Evolutionary conservation across 2,888 invertebrate genomes (phyloP), one percentile per base, ranked within the genome.

Genomic region (Aphidius colemani): DNA sequence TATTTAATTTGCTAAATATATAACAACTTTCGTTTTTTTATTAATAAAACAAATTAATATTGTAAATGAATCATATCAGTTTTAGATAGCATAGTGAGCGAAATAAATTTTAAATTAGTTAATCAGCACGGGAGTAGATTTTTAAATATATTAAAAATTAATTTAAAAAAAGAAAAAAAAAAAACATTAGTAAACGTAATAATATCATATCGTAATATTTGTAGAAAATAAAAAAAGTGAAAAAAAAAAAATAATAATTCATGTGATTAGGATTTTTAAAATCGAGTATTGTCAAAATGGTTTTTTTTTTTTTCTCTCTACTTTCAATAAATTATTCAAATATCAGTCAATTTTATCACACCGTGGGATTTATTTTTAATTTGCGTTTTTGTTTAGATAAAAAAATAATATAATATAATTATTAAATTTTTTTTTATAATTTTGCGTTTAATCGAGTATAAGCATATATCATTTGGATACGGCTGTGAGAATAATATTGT

Each of bases 201-300:
- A 7, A 41, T 40, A 44, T n/a, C 7, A 39, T n/a, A 13, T 58
- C 46, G 44, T 48, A 18, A 48, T 30, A 61, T 9, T 9, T 45
- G 45, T 10, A 53, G 39, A 53, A 7, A 39, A 40, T 4, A 9
- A 39, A 11, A 39, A 51, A 59, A 45, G 8, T n/a, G 51, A 45
- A 11, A 50, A n/a, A 44, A 53, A 53, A 13, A 55, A n/a, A 55
- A 57, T 64, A 61, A 11, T 48, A 48, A 64, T 69, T 59, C 61
- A 59, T 58, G 48, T 63, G 63, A 63, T 53, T 69, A 69, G 64
- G 67, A 69, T 66, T 65, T 64, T 59, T 57, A 51, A 62, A 69
- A 67, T 67, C 66, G 67, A 69, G 67, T 70, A 70, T 70, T 69
- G 70, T 69, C 67, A 64, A 63, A 66, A 69, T 64, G 59, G 61